phyloP scores from a whole-genome alignment of 2,113 vertebrate species.

The Bolborhynchus lineola region DNA sequence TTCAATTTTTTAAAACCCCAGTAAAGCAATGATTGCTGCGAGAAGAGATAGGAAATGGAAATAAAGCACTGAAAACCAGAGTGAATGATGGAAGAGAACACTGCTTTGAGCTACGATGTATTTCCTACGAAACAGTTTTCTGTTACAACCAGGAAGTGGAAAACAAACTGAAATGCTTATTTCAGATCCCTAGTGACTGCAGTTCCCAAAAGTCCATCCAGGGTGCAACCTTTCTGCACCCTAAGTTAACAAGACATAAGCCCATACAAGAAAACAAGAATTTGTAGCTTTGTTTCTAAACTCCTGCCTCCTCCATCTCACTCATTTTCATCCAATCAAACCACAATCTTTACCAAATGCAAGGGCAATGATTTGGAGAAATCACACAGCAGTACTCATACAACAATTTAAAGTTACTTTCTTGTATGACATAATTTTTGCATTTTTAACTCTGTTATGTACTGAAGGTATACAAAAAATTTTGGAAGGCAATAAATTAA shows the following conservation, averaged over 20 bases:
- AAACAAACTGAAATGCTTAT: neutral
- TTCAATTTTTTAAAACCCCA: neutral
- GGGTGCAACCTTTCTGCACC: neutral
- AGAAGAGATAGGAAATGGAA: neutral
- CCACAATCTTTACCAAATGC: neutral
- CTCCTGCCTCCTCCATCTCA: neutral
- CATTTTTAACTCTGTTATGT: neutral
- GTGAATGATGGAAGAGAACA: neutral
- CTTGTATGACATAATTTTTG: neutral
- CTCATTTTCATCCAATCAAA: neutral
- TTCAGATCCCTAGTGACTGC: neutral
- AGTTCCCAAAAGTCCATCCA: neutral
- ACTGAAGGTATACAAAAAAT: neutral
- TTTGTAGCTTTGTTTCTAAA: neutral
- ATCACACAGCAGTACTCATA: neutral
- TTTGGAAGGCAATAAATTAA: neutral
- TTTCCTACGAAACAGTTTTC: neutral
- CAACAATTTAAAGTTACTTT: neutral
- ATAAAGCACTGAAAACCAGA: neutral
- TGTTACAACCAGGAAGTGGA: neutral
- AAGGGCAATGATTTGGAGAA: neutral
- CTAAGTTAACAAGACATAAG: neutral
- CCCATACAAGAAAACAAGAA: neutral
- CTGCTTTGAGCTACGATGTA: neutral
- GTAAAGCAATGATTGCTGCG: neutral